phyloP scores from a whole-genome alignment of 2,113 vertebrate genomes.

The Paradoxurus hermaphroditus region DNA sequence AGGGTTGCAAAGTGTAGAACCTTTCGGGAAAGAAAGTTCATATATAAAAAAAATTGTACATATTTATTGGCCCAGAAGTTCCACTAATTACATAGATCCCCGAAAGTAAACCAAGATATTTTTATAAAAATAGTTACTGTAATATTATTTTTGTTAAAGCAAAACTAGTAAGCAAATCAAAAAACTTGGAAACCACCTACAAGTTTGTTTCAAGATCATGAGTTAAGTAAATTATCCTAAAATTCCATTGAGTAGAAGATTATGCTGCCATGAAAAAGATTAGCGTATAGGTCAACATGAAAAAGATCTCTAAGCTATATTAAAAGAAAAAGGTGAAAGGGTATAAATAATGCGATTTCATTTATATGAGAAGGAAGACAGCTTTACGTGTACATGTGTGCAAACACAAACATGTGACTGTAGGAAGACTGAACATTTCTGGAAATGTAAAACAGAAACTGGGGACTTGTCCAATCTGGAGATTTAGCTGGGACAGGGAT shows the following conservation, averaged over 20 bases:
- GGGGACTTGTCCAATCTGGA: background rate
- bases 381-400: rapidly evolving
- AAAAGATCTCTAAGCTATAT: background rate
- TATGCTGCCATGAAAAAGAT: background rate
- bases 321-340: background rate
- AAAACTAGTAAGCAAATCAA: background rate
- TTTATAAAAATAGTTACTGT: background rate
- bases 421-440: background rate
- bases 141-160: background rate
- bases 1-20: background rate
- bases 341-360: background rate
- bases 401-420: no score
- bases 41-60: background rate
- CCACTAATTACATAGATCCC: background rate
- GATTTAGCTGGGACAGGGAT: background rate
- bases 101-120: background rate
- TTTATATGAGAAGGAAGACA: background rate
- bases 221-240: background rate
- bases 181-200: background rate
- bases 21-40: slow-evolving; percentile 12
- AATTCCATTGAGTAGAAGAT: background rate
- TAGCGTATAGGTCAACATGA: background rate
- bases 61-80: background rate
- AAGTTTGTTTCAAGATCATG: background rate
- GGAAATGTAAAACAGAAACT: background rate